Base-by-base conservation (phyloP, 2,113 vertebrate genomes). In the Poeciliopsis retropinna region DNA sequence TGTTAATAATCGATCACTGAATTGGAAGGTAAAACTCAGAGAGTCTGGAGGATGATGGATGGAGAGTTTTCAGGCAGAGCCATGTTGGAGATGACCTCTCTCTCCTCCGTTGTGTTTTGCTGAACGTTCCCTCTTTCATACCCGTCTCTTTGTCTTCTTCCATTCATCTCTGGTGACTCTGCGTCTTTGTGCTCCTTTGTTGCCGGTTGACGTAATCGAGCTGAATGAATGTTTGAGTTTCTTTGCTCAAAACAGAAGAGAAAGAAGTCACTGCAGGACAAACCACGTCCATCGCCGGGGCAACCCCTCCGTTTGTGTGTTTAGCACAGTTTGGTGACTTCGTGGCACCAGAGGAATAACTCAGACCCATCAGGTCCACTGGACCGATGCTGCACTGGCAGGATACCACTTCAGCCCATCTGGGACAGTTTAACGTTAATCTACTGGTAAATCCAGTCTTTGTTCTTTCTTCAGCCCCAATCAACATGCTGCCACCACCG, bases 141-240 rank as follows among this genome's bases (percentile, higher is more conserved):
- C 68, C 27, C 44, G 28, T 29, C 60, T 72, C 78, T 87, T 76
- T 85, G 79, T 84, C 71, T 65, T 32, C 73, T 19, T 81, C 77
- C 75, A 89, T 87, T 91, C 80, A 83, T 85, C 78, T 83, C 73
- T 31, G 1, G 60, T 79, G 82, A 85, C 81, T 85, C 81, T 73
- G 72, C 27, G 29, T 74, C 80, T 84, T 67, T 82, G 72, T 84
- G 64, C 67, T 68, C 83, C 72, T 90, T 87, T 87, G 85, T 90
- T 64, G 72, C 32, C 4, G 67, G 64, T 68, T 91, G 88, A 89
- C 79, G 80, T 89, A 81, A 87, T 81, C 39, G 28, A 85, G 80
- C 85, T 69, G 72, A 91, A 79, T 87, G 87, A 88, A 88, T 90
- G 88, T 90, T 90, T 89, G 90, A 90, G 78, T 91, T 91, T 91